A percentile compares a stretch with the other conserved stretches of the same genome.
These are phyloP conservation scores for Synergus japonicus DNA, from an alignment of 2,888 invertebrate genomes.

Conservation along the genomic window DNA sequence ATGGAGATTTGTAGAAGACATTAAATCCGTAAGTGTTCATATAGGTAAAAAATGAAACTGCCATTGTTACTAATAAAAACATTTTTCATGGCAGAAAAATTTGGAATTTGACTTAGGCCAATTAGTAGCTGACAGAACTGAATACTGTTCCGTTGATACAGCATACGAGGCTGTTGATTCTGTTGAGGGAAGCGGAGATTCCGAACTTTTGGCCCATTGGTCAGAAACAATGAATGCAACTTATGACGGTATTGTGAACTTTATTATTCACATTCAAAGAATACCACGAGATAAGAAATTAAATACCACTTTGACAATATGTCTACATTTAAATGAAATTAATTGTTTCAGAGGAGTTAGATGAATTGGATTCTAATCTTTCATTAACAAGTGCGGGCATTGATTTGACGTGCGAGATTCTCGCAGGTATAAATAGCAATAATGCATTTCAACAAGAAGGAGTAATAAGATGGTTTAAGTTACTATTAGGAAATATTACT, in stretches of 20 bases:
- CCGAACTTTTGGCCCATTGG: slow-evolving; percentile 71
- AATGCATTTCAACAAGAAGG: slow-evolving; percentile 78
- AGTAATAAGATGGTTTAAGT: slow-evolving; percentile 77
- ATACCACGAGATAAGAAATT: background rate
- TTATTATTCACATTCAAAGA: background rate
- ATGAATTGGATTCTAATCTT: slow-evolving; percentile 78
- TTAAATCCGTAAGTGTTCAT: slow-evolving; percentile 68
- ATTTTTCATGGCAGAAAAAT: slow-evolving; percentile 57
- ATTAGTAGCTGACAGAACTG: slow-evolving; percentile 77
- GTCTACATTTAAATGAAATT: slow-evolving; percentile 40
- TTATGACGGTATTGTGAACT: slow-evolving; percentile 64
- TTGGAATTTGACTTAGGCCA: slow-evolving; percentile 65
- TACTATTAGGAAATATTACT: slow-evolving; percentile 76
- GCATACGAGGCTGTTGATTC: slow-evolving; percentile 82
- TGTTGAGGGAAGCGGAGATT: slow-evolving; percentile 75
- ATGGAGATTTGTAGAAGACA: slow-evolving; percentile 78
- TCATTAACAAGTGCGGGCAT: slow-evolving; percentile 77
- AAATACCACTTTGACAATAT: background rate
- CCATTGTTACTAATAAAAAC: background rate
- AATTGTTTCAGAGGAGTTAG: slow-evolving; percentile 77
- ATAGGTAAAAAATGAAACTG: background rate
- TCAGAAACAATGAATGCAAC: slow-evolving; percentile 68
- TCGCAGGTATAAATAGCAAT: slow-evolving; percentile 76
- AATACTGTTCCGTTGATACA: slow-evolving; percentile 81
- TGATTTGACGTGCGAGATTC: slow-evolving; percentile 78